Percentiles rank a stretch among this genome's conserved stretches.
These are phyloP conservation scores for cat (Felis catus) DNA, from an alignment of 2,113 vertebrate genomes.

Conservation along the genomic window DNA sequence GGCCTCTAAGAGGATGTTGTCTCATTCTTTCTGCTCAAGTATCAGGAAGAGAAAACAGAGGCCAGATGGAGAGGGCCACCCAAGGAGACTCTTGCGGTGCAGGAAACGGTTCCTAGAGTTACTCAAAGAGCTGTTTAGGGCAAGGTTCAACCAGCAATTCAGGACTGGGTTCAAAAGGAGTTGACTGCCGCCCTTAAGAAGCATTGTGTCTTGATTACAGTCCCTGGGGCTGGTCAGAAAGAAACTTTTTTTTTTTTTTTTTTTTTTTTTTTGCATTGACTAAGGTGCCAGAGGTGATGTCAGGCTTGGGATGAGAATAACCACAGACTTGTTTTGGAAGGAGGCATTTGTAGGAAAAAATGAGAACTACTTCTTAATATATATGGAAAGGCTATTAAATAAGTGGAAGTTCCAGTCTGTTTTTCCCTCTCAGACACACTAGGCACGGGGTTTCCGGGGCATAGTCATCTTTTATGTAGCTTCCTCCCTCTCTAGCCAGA, in stretches of 20 bases:
- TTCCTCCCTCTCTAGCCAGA: not conserved
- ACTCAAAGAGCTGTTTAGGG: not conserved
- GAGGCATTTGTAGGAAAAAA: constrained; percentile 17
- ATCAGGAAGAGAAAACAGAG: not conserved
- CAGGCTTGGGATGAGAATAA: not conserved
- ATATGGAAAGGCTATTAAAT: not conserved
- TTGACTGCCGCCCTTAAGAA: not conserved
- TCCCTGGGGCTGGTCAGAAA: not conserved
- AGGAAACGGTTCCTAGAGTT: not conserved
- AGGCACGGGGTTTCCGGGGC: not conserved
- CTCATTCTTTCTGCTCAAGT: not conserved
- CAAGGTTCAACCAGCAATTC: not conserved
- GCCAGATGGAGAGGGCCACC: not conserved
- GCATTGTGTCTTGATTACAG: not conserved
- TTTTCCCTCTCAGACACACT: not conserved
- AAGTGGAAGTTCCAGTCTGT: not conserved
- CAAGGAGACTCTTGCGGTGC: not conserved
- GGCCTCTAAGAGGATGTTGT: not conserved
- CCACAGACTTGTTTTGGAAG: constrained; percentile 36
- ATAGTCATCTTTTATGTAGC: not conserved
- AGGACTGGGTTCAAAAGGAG: not conserved
- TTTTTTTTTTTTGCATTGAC: not conserved
- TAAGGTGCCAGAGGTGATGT: constrained; percentile 15
- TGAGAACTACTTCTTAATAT: not conserved
- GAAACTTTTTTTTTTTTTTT: not conserved